phyloP scores from a whole-genome alignment of 2,797 vertebrate genomes.

The Cuniculus paca region DNA sequence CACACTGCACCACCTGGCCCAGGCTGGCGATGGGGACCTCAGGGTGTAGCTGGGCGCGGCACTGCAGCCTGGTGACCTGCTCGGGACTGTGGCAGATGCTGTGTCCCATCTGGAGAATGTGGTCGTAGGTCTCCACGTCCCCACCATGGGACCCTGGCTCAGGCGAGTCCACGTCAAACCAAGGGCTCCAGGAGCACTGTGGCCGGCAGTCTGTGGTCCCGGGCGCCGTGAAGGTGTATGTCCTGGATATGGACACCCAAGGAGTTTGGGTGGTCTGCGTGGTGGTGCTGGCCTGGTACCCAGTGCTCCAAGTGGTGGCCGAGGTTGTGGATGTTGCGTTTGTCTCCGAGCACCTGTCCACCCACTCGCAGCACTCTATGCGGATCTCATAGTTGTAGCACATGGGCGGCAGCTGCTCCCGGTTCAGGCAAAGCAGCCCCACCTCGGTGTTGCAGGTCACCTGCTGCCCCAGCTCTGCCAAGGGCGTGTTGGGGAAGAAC shows the following conservation, averaged over 20 bases:
- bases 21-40: constrained; percentile 43
- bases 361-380: constrained; percentile 84
- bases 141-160: constrained; percentile 82
- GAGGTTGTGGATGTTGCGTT: fast-evolving
- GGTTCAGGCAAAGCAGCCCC: constrained; percentile 87
- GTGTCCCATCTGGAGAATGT: constrained; percentile 83
- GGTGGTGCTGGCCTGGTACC: fast-evolving
- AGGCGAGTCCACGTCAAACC: constrained; percentile 87
- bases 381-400: constrained; percentile 88
- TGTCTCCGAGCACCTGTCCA: fast-evolving
- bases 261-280: fast-evolving
- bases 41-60: constrained; percentile 66
- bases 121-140: constrained; percentile 87
- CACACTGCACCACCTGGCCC: constrained; percentile 76
- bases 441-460: constrained; percentile 81
- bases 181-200: constrained; percentile 83
- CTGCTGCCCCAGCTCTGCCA: constrained; percentile 79
- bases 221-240: fast-evolving
- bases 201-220: fast-evolving
- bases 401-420: constrained; percentile 86
- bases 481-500: constrained; percentile 79
- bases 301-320: fast-evolving
- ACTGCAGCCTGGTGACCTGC: constrained; percentile 62
- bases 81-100: constrained; percentile 66
- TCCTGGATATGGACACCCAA: background rate